Evolutionary conservation across 2,888 invertebrate genomes (phyloP).

Genomic region (Chrysomela aeneicollis): DNA sequence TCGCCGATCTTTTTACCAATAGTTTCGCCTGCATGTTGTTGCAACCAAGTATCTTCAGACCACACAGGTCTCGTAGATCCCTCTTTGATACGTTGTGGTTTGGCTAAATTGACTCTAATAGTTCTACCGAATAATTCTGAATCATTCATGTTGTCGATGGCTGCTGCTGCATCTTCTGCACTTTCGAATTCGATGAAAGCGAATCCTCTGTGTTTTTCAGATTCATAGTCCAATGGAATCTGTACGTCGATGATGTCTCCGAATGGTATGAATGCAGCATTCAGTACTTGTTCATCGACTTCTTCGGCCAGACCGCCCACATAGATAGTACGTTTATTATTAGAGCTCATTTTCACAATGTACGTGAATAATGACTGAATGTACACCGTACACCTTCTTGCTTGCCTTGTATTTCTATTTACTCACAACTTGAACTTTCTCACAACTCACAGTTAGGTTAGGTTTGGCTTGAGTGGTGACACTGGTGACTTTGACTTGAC

Average conservation of each 20-base stretch:
- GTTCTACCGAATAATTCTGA: constrained; percentile 97
- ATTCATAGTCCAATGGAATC: constrained; percentile 97
- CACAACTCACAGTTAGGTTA: too few species aligned
- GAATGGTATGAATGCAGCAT: constrained; percentile 97
- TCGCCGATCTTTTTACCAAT: constrained; percentile 63
- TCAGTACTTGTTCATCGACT: constrained; percentile 93
- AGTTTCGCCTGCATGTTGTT: constrained; percentile 95
- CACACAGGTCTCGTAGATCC: constrained; percentile 95
- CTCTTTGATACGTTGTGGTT: constrained; percentile 95
- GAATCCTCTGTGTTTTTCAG: constrained; percentile 97
- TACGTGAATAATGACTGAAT: not conserved
- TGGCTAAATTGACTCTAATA: constrained; percentile 94
- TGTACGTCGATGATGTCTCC: constrained; percentile 98
- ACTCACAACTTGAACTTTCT: too few species aligned
- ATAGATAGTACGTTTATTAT: constrained; percentile 83
- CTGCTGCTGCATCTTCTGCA: constrained; percentile 97
- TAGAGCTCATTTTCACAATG: constrained; percentile 52
- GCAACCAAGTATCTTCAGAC: constrained; percentile 99
- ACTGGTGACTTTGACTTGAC: too few species aligned
- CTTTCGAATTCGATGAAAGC: constrained; percentile 98
- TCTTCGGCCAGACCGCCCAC: constrained; percentile 92
- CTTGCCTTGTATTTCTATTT: too few species aligned
- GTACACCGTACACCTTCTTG: too few species aligned
- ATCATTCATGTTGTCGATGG: constrained; percentile 99
- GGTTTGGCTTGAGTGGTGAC: too few species aligned